Percentiles rank a stretch among this genome's conserved stretches.
phyloP scores from a whole-genome alignment of 1,140 invertebrate species.

The Drosophila rhopaloa region DNA sequence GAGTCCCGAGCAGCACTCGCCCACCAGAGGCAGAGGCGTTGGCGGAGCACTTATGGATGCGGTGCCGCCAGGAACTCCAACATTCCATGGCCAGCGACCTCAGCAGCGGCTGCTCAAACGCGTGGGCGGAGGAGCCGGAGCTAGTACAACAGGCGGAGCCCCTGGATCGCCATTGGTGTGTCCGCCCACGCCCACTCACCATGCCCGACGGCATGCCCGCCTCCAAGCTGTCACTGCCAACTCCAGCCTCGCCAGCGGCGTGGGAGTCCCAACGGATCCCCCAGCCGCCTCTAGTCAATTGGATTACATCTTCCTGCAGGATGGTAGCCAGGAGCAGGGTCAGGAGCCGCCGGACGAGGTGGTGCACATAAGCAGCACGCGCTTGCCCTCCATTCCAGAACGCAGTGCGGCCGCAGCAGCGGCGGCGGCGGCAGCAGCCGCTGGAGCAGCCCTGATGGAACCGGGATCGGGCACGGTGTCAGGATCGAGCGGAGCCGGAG shows the following conservation, averaged over 20 bases:
- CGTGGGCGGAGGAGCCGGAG: conserved; percentile 85
- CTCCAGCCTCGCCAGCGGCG: conserved; percentile 30
- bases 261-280: neutral
- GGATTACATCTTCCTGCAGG: conserved; percentile 58
- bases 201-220: conserved; percentile 86
- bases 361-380: conserved; percentile 90
- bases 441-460: conserved; percentile 53
- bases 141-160: neutral
- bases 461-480: conserved; percentile 64
- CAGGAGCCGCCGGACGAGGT: conserved; percentile 84
- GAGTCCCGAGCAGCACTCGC: conserved; percentile 71
- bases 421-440: conserved; percentile 48
- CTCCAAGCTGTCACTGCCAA: conserved; percentile 71
- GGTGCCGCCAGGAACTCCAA: conserved; percentile 41
- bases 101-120: conserved; percentile 87
- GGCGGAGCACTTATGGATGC: conserved; percentile 57
- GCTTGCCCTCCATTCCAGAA: conserved; percentile 93
- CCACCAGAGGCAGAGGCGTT: conserved; percentile 62
- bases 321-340: conserved; percentile 29
- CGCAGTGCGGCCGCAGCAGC: conserved; percentile 85
- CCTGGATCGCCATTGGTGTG: conserved; percentile 85
- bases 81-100: conserved; percentile 85
- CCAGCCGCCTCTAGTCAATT: conserved; percentile 62
- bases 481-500: conserved; percentile 82
- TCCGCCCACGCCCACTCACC: conserved; percentile 93